Percentiles rank a stretch among this genome's conserved stretches.
Conservation (phyloP, 1,140 invertebrate species). For the Ceratina australensis region DNA sequence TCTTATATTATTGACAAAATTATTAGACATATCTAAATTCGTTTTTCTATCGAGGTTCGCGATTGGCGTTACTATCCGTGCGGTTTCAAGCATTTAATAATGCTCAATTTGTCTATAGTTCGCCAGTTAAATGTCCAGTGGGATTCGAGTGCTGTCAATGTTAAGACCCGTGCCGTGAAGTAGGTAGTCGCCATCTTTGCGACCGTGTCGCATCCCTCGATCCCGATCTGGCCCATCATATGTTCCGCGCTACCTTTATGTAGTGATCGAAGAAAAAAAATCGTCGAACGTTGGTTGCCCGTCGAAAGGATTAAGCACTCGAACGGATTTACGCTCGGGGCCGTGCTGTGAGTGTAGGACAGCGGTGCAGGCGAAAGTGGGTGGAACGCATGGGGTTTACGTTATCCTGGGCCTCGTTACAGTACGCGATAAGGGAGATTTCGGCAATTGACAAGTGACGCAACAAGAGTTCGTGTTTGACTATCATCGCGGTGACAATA, state of each 20-base stretch:
- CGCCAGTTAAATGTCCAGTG: constrained; percentile 10
- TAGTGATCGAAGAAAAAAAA: constrained; percentile 46
- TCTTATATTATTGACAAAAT: neutral
- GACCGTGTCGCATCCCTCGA: constrained; percentile 49
- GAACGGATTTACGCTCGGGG: constrained; percentile 7
- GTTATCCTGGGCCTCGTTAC: constrained; percentile 18
- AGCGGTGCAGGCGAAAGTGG: constrained; percentile 37
- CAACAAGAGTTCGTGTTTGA: neutral
- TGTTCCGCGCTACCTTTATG: constrained; percentile 54
- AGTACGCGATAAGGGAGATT: constrained; percentile 7
- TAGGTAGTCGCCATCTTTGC: constrained; percentile 62
- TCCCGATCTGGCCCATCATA: constrained; percentile 28
- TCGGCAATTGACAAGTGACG: constrained; percentile 20
- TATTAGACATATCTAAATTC: neutral
- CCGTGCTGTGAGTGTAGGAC: constrained; percentile 22
- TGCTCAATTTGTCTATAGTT: constrained; percentile 17
- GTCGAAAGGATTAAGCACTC: constrained; percentile 22
- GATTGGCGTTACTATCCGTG: constrained; percentile 3
- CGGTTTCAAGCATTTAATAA: neutral
- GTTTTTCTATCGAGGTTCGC: neutral
- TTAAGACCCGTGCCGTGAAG: constrained; percentile 40
- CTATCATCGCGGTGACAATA: neutral
- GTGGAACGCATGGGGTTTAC: constrained; percentile 49
- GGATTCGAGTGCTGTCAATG: constrained; percentile 32
- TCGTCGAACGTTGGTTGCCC: constrained; percentile 27